Percentiles rank a stretch among this genome's conserved stretches.
Evolutionary conservation across 2,888 invertebrate genomes (phyloP).

Genomic region (Mystacides longicornis): DNA sequence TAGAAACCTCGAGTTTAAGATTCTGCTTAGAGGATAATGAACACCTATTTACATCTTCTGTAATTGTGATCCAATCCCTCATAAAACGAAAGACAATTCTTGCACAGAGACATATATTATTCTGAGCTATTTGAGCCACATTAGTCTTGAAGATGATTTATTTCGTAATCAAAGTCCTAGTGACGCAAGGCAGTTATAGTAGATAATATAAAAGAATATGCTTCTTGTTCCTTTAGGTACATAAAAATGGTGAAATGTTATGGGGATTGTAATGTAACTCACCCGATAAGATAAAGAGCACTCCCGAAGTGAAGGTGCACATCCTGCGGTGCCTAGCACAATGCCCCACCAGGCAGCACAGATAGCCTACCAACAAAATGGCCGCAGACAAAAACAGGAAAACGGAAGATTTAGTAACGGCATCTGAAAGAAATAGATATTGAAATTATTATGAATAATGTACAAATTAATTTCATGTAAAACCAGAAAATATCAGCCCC

Average conservation of each 20-base stretch:
- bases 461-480: not conserved
- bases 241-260: not conserved
- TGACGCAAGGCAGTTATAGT: not conserved
- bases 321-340: conserved; percentile 67
- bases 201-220: not conserved
- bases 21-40: too few species aligned
- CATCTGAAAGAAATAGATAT: conserved; percentile 54
- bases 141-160: too few species aligned
- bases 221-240: not conserved
- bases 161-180: too few species aligned
- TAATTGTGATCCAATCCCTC: too few species aligned
- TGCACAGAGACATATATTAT: too few species aligned
- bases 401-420: conserved; percentile 77
- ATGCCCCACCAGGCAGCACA: conserved; percentile 75
- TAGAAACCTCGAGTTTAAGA: too few species aligned
- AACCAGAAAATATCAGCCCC: too few species aligned
- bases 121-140: too few species aligned
- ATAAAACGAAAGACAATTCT: too few species aligned
- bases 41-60: too few species aligned
- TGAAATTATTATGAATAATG: not conserved
- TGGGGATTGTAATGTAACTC: not conserved
- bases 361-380: conserved; percentile 68
- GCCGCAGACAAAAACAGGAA: conserved; percentile 73
- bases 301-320: conserved; percentile 79
- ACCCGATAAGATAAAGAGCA: conserved; percentile 86